A percentile compares a stretch with the other conserved stretches of the same genome.
Evolutionary conservation across 2,888 invertebrate species (phyloP).

Genomic region (Morpho deidamia): DNA sequence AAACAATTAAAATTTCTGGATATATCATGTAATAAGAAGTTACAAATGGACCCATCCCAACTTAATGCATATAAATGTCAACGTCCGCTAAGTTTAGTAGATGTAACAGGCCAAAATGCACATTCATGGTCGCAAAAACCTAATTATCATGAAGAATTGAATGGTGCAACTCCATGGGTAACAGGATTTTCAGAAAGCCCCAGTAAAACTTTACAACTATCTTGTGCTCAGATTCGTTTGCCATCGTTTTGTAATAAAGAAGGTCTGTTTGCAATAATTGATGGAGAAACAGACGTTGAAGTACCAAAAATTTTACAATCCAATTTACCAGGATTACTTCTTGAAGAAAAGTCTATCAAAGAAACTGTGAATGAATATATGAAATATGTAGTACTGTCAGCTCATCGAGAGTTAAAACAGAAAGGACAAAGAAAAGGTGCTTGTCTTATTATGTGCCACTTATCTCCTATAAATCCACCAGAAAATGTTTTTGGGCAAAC

Average conservation of each 20-base stretch:
- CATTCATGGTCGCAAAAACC: conserved; percentile 77
- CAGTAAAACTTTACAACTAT: conserved; percentile 84
- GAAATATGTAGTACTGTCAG: conserved; percentile 89
- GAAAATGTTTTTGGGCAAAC: conserved; percentile 81
- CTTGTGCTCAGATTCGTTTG: conserved; percentile 86
- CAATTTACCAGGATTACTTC: conserved; percentile 86
- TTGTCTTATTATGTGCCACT: conserved; percentile 85
- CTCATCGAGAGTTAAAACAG: conserved; percentile 86
- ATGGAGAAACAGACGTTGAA: conserved; percentile 85
- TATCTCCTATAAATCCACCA: conserved; percentile 79
- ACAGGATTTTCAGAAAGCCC: conserved; percentile 92
- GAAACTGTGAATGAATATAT: conserved; percentile 89
- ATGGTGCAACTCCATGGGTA: conserved; percentile 83
- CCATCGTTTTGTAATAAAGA: conserved; percentile 89
- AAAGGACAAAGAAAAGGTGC: conserved; percentile 86
- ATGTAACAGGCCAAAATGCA: conserved; percentile 89
- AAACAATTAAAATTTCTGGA: conserved; percentile 91
- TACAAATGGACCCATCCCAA: conserved; percentile 90
- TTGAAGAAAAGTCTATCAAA: conserved; percentile 89
- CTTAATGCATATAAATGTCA: conserved; percentile 88
- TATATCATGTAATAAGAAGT: conserved; percentile 88
- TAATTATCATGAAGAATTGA: conserved; percentile 75
- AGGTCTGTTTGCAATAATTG: conserved; percentile 90
- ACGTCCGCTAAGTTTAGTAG: conserved; percentile 88
- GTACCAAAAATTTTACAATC: conserved; percentile 84